Evolutionary conservation across 2,797 vertebrate genomes (phyloP).

Genomic region (Sebastes iracundus): DNA sequence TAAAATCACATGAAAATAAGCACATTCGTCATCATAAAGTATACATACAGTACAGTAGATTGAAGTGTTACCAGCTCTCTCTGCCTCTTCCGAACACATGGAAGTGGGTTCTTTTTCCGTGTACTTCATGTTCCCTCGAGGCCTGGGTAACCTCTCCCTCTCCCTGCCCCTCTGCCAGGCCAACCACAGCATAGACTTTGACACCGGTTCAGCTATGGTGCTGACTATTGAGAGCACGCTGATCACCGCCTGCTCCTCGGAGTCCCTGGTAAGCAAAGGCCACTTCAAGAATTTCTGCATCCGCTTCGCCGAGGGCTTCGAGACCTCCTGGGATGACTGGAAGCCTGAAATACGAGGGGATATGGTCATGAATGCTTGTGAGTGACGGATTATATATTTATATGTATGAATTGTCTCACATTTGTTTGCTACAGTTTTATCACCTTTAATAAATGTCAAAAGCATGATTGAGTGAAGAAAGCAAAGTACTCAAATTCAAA

Average conservation of each 20-base stretch:
- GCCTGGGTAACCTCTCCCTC: conserved; percentile 1
- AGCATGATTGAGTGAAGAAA: not conserved
- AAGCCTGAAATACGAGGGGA: conserved; percentile 95
- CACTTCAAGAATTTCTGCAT: conserved; percentile 99
- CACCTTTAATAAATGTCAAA: not conserved
- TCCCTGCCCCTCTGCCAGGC: conserved; percentile 78
- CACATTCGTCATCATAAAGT: not conserved
- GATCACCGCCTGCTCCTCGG: conserved; percentile 98
- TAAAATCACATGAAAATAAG: not conserved
- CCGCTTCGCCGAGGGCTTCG: conserved; percentile 98
- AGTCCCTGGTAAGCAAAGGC: conserved; percentile 98
- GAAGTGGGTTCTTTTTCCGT: conserved; percentile 25
- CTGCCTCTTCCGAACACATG: conserved; percentile 18
- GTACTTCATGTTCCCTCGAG: not conserved
- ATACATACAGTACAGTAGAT: not conserved
- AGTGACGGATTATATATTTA: conserved; percentile 66
- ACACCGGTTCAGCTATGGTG: conserved; percentile 95
- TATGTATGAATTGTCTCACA: not conserved
- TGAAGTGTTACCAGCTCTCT: conserved; percentile 52
- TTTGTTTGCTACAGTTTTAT: not conserved
- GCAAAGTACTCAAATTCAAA: not conserved
- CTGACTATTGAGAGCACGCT: conserved; percentile 98
- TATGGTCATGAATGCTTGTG: conserved; percentile 98
- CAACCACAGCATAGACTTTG: conserved; percentile 93
- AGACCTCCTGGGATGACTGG: conserved; percentile 99